Evolutionary conservation across 2,113 vertebrate species (phyloP), one percentile per base, ranked within the genome.

Genomic region (Otus sunia): DNA sequence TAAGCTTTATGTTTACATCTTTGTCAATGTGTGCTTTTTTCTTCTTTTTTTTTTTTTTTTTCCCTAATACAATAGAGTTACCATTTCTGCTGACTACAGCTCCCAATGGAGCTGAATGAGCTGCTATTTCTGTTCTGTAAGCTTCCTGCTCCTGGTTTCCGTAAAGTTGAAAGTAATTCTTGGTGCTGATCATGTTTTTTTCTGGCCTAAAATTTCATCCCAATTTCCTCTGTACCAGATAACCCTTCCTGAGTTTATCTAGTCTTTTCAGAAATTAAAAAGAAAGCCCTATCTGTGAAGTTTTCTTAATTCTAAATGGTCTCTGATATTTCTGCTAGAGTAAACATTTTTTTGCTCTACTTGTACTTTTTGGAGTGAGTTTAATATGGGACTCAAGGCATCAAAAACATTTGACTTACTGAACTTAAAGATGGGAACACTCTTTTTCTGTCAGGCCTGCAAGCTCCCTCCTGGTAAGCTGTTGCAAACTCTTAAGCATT

Each of bases 81-180:
- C 23, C 17, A 14, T 72, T 97, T 91, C 72, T 95, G 91, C 84
- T 85, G 94, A 90, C 49, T 71, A 39, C 14, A 41, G 64, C 53
- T 94, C 77, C 73, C 80, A 16, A 36, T 69, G 79, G 83, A 91
- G 91, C 83, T 63, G 79, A 91, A 36, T 14, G 91, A 95, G 75
- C 72, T 91, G 30, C n/a, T 80, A 49, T 92, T 95, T 91, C 52
- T 89, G 60, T 88, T 86, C 72, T 77, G 67, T 67, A 89, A 95
- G 43, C 37, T 68, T 91, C 55, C 37, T 2, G 1, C 55, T 81
- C 81, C 32, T 94, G 52, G 60, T 78, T 89, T 94, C 69, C 36
- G 47, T 62, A 67, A 93, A 94, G 64, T 26, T 62, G 63, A 76
- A 91, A 78, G 84, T 81, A 77, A 53, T 83, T 90, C 59, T 86